phyloP scores from a whole-genome alignment of 2,888 invertebrate species.

The Eilema caniola region DNA sequence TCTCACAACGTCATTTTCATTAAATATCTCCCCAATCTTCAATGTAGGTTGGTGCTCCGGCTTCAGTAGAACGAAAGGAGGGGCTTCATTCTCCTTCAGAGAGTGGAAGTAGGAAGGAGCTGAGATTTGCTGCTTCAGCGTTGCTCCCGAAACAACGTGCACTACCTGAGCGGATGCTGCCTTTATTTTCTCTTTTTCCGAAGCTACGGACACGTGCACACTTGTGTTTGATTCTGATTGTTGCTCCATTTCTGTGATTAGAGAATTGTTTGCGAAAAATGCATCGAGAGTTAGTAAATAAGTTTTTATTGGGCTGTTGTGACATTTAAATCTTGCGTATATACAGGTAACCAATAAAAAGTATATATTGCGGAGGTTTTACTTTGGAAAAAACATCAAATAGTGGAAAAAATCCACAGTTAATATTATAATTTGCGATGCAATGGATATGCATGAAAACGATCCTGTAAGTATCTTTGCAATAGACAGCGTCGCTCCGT shows the following conservation, averaged over 20 bases:
- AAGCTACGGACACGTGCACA: neutral
- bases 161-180: constrained; percentile 62
- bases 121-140: constrained; percentile 64
- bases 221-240: constrained; percentile 38
- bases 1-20: constrained; percentile 64
- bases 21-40: constrained; percentile 65
- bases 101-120: constrained; percentile 77
- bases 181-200: constrained; percentile 38
- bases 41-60: constrained; percentile 59
- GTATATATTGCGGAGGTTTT: neutral
- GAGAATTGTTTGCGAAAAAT: neutral
- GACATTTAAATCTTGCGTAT: neutral
- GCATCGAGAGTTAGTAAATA: neutral
- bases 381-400: neutral
- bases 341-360: no score
- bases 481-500: no score
- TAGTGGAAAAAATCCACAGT: no score
- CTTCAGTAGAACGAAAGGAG: constrained; percentile 68
- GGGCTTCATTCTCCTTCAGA: constrained; percentile 71
- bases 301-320: neutral
- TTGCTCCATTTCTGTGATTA: neutral
- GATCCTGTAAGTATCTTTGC: no score
- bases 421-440: no score
- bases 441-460: no score
- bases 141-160: constrained; percentile 35